Evolutionary conservation across 1,140 invertebrate genomes (phyloP), one percentile per base, ranked within the genome.

Genomic region (Eubasilissa regina): DNA sequence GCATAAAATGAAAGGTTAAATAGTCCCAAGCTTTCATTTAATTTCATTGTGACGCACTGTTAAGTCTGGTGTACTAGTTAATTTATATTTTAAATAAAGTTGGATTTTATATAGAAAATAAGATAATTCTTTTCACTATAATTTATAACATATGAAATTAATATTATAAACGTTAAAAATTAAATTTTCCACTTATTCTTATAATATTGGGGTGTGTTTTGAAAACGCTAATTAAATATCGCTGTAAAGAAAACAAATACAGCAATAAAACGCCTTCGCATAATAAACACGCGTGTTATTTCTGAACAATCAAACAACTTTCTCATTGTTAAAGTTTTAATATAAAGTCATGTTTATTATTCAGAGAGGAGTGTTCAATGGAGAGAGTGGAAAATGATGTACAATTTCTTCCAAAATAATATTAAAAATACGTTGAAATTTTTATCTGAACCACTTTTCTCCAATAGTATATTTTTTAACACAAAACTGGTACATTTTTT

Each of bases 291-390:
- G 15, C n/a, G 53, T 56, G 53, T 56, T 56, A 56, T 19, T 56
- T 19, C 53, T 17, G 53, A 56, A 56, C n/a, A 56, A 15, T 56
- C 10, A 19, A 56, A 56, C 53, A 56, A 56, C 15, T 56, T 56
- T 56, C 11, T 35, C 11, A 19, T n/a, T 56, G 53, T 15, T 15
- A 56, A 56, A 56, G 13, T 56, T 56, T 56, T 15, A 56, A 56
- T 56, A 56, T 55, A 15, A 17, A 56, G 53, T 56, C 53, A 56
- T 56, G 53, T 56, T 56, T n/a, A 56, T 15, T 56, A 56, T 56
- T 56, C 53, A 56, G 53, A 56, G 19, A 56, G 15, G 4, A 56
- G 19, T 19, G 53, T 17, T 19, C 0, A 19, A 8, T 15, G 10
- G 3, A 19, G 3, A 9, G n/a, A 56, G n/a, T 15, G 53, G 19